Evolutionary conservation across 2,113 vertebrate genomes (phyloP).

Genomic region (Fregetta grallaria): DNA sequence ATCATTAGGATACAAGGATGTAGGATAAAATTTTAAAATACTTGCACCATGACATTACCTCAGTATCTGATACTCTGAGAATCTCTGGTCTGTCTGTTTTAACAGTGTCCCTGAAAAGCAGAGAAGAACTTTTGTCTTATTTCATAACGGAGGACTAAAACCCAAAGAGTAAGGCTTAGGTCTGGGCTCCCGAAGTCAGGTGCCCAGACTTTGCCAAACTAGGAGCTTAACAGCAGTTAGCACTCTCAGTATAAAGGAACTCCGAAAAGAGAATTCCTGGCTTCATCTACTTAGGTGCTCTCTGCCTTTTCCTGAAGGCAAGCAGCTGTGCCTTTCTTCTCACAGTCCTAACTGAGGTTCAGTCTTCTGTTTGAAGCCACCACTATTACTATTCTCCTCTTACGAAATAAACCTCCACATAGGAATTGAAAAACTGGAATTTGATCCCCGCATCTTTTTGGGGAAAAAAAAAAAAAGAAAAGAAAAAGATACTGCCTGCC

Average conservation of each 20-base stretch:
- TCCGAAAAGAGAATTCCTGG: not conserved
- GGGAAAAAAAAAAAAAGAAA: not conserved
- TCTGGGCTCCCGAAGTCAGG: not conserved
- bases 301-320: not conserved
- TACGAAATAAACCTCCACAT: accelerated
- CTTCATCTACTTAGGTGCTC: not conserved
- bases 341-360: not conserved
- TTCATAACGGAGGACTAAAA: not conserved
- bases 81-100: not conserved
- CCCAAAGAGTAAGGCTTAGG: not conserved
- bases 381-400: not conserved
- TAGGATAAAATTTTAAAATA: not conserved
- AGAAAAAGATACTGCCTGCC: no score
- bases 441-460: not conserved
- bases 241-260: not conserved
- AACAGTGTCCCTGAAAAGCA: not conserved
- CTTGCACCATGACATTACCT: not conserved
- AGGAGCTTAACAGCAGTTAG: not conserved
- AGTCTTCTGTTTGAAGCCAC: not conserved
- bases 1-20: not conserved
- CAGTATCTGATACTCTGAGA: not conserved
- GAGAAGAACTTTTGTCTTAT: not conserved
- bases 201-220: not conserved
- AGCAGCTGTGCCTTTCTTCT: not conserved
- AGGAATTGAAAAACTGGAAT: not conserved